These are phyloP conservation scores for Pseudococcus jackbeardsleyi DNA, from an alignment of 2,888 invertebrate species.

Conservation along the genomic window DNA sequence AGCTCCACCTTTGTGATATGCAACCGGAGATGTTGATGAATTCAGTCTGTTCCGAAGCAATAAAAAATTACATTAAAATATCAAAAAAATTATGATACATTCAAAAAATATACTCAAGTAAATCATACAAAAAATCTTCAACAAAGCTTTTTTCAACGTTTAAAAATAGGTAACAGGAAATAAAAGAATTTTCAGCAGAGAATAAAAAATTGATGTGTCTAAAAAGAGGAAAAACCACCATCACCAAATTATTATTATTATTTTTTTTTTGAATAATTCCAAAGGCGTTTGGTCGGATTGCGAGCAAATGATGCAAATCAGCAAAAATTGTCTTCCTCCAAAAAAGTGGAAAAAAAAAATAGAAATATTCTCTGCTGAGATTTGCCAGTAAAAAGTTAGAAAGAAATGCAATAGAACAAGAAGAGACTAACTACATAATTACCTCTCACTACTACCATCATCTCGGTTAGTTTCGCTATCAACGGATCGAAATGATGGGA, in stretches of 20 bases:
- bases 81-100: neutral
- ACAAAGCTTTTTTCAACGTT: neutral
- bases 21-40: conserved; percentile 67
- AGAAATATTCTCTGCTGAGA: neutral
- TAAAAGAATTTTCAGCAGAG: neutral
- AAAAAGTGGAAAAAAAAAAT: neutral
- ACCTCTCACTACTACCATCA: conserved; percentile 40
- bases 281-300: no score
- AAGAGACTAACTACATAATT: conserved; percentile 30
- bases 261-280: no score
- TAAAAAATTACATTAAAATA: neutral
- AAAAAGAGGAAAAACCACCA: neutral
- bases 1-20: conserved; percentile 75
- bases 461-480: conserved; percentile 42
- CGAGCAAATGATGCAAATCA: neutral
- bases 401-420: neutral
- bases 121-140: neutral
- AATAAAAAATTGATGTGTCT: neutral
- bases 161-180: neutral
- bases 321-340: neutral
- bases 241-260: neutral
- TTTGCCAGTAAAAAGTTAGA: neutral
- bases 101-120: no score
- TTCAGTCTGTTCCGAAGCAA: conserved; percentile 57
- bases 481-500: conserved; percentile 51